phyloP scores from a whole-genome alignment of 1,140 invertebrate species.

The Micrasema minimum region DNA sequence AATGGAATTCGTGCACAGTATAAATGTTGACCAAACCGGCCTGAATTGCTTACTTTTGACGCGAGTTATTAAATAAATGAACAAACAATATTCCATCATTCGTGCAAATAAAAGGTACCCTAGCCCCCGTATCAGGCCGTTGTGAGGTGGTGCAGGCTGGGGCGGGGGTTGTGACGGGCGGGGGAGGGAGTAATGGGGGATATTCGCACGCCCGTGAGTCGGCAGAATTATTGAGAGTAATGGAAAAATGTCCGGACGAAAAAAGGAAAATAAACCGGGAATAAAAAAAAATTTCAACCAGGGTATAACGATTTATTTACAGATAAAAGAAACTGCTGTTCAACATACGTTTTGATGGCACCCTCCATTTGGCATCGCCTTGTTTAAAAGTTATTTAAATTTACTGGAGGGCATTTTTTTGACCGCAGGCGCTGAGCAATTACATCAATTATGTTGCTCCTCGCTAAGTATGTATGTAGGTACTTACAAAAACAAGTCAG shows the following conservation, averaged over 20 bases:
- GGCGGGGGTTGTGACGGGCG: background rate
- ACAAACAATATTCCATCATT: slow-evolving; percentile 24
- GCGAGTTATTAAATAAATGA: slow-evolving; percentile 24
- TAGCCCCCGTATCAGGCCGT: background rate
- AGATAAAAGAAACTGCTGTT: slow-evolving; percentile 10
- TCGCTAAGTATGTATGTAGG: too few species aligned
- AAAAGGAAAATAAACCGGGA: slow-evolving; percentile 12
- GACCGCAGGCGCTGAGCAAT: too few species aligned
- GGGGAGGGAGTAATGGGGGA: background rate
- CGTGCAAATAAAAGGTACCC: slow-evolving; percentile 9
- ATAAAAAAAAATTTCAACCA: slow-evolving; percentile 12
- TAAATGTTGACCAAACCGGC: too few species aligned
- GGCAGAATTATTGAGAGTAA: slow-evolving; percentile 22
- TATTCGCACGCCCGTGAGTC: slow-evolving; percentile 17
- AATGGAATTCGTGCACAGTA: too few species aligned
- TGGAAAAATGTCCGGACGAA: slow-evolving; percentile 8
- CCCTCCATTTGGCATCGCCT: slow-evolving; percentile 1
- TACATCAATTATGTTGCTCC: too few species aligned
- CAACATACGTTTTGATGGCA: slow-evolving; percentile 2
- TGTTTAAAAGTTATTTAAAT: too few species aligned
- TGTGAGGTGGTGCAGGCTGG: too few species aligned
- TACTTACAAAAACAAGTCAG: too few species aligned
- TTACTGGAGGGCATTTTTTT: too few species aligned
- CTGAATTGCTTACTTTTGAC: background rate
- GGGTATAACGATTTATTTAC: slow-evolving; percentile 20